Conservation (phyloP, 2,797 vertebrate genomes). For the Protonibea diacanthus region DNA sequence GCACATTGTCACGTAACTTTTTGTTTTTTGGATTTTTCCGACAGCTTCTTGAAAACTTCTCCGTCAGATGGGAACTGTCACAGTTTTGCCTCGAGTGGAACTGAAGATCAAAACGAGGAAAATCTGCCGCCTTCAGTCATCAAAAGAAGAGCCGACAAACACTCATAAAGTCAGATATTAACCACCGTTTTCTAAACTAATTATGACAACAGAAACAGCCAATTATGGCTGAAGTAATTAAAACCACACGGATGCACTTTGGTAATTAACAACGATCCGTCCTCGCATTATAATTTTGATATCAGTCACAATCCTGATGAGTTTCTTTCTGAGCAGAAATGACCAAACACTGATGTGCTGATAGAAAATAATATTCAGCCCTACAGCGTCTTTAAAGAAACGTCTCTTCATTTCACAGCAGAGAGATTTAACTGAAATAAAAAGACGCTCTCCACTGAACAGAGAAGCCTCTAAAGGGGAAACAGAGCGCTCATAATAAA, state of each 20-base stretch:
- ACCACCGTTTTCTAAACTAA: not conserved
- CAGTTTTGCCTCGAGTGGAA: slow-evolving; percentile 27
- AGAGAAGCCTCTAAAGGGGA: not conserved
- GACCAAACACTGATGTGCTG: not conserved
- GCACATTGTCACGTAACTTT: slow-evolving; percentile 17
- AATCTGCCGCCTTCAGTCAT: slow-evolving; percentile 8
- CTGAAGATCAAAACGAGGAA: not conserved
- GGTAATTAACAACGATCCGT: slow-evolving; percentile 11
- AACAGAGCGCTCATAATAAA: slow-evolving; percentile 1
- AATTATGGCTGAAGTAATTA: not conserved
- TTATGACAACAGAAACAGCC: slow-evolving; percentile 3
- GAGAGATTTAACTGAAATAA: not conserved
- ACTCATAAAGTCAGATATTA: not conserved
- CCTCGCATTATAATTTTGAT: not conserved
- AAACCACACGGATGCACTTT: slow-evolving; percentile 6
- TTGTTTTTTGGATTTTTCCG: slow-evolving; percentile 20
- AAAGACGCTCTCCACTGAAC: slow-evolving; percentile 8
- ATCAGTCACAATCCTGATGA: not conserved
- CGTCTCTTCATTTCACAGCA: not conserved
- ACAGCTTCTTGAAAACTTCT: slow-evolving; percentile 20
- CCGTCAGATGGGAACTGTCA: slow-evolving; percentile 12
- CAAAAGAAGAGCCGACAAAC: not conserved
- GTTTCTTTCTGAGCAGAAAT: not conserved
- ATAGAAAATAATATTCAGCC: not conserved
- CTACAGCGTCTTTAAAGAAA: not conserved